A percentile compares a stretch with the other conserved stretches of the same genome.
These are phyloP conservation scores for Trichomalopsis sarcophagae DNA, from an alignment of 1,140 invertebrate genomes.

Conservation along the genomic window DNA sequence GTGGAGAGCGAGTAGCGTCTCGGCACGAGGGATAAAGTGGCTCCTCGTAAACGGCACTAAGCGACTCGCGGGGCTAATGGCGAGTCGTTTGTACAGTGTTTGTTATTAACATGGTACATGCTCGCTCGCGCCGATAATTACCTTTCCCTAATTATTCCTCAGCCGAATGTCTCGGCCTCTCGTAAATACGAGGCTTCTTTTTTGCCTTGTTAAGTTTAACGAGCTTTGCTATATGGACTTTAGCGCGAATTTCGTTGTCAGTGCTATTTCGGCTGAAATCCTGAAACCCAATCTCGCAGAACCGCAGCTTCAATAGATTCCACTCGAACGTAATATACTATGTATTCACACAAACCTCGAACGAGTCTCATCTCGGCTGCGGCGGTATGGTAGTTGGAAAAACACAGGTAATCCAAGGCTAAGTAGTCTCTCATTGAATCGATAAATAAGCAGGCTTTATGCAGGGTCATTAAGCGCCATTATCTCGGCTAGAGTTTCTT, in stretches of 20 bases:
- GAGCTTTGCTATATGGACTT: not conserved
- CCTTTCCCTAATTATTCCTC: constrained; percentile 9
- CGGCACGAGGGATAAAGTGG: not conserved
- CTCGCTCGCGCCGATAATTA: not conserved
- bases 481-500: not conserved
- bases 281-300: no score
- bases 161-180: not conserved
- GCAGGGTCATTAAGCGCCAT: not conserved
- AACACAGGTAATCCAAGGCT: not conserved
- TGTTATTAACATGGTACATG: constrained; percentile 20
- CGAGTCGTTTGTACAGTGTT: constrained; percentile 6
- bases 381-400: not conserved
- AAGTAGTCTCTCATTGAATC: not conserved
- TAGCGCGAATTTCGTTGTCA: not conserved
- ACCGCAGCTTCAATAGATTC: no score
- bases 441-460: not conserved
- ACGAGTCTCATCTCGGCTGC: no score
- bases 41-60: constrained; percentile 29
- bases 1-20: not conserved
- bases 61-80: constrained; percentile 19
- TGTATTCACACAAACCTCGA: no score
- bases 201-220: constrained; percentile 3
- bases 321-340: no score
- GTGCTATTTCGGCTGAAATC: not conserved
- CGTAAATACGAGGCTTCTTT: not conserved